Base-by-base conservation (phyloP, 2,888 invertebrate species). In the Callinectes sapidus region DNA sequence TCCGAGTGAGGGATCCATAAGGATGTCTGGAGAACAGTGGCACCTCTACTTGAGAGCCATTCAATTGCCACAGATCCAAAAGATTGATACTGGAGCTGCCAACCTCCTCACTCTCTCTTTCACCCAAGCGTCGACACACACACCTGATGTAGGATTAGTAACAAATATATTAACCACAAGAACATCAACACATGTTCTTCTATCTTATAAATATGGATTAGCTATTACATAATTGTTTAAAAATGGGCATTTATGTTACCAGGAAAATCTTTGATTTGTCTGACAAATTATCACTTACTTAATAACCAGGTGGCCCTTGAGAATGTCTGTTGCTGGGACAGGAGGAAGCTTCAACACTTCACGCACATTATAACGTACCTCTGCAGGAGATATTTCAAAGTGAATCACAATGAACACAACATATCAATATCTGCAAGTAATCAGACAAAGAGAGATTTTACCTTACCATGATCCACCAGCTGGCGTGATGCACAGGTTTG, bases 401-500 rank as follows among this genome's bases (percentile, higher is more conserved):
- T 28, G 8, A 5, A 28, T 87, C 23, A 54, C 42, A 86, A 86
- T 86, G 8, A 86, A 86, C 8, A 86, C 32, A 2, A 0, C 18
- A 18, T 23, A 3, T 61, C 61, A 61, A 61, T 16, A 61, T 23
- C 61, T 61, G 1, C 8, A 48, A 3, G 32, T 42, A 86, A 42
- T 39, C 6, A 87, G 55, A 88, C n/a, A n/a, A 32, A 77, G 13
- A 77, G 8, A 35, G 35, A 14, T 3, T 81, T 32, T 32, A 35
- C 35, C 91, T 81, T 54, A 92, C 92, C 91, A 66, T 92, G 55
- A 14, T 90, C 92, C 39, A 39, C 32, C 14, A 92, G 61, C 71
- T 92, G 92, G 28, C 92, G 77, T 55, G 92, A 92, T 39, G 92
- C 92, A 87, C 90, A 92, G 39, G 92, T 92, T 71, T 92, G 92